A percentile compares a stretch with the other conserved stretches of the same genome.
These are phyloP conservation scores for Samia ricini DNA, from an alignment of 1,140 invertebrate species.

Conservation along the genomic window DNA sequence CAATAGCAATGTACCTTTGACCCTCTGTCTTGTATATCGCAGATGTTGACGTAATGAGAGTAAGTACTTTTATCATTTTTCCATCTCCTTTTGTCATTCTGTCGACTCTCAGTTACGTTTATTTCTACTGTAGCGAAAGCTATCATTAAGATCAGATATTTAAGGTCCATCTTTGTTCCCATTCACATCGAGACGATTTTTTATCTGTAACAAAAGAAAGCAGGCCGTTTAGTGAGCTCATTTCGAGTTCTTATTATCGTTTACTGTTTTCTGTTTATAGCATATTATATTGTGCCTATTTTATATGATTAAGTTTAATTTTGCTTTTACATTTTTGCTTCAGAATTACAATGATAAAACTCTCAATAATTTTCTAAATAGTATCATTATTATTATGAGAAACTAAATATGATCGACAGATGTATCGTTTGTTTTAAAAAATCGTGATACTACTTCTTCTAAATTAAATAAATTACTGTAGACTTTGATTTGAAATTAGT, in stretches of 20 bases:
- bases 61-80: constrained; percentile 60
- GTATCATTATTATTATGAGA: no score
- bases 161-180: constrained; percentile 61
- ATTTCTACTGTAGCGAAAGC: constrained; percentile 65
- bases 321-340: no score
- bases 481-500: no score
- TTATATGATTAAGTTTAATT: no score
- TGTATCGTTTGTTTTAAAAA: no score
- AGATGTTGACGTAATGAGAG: constrained; percentile 70
- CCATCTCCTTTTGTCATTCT: constrained; percentile 67
- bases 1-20: constrained; percentile 76
- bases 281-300: neutral
- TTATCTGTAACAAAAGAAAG: constrained; percentile 66
- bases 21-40: constrained; percentile 69
- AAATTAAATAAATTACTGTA: no score
- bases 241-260: constrained; percentile 35
- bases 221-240: constrained; percentile 21
- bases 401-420: no score
- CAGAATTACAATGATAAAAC: no score
- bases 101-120: constrained; percentile 66
- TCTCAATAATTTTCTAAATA: no score
- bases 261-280: neutral
- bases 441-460: no score
- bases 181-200: constrained; percentile 43
- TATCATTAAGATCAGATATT: constrained; percentile 68